These are phyloP conservation scores for Morus bassanus DNA, from an alignment of 2,797 vertebrate species.

Conservation along the genomic window DNA sequence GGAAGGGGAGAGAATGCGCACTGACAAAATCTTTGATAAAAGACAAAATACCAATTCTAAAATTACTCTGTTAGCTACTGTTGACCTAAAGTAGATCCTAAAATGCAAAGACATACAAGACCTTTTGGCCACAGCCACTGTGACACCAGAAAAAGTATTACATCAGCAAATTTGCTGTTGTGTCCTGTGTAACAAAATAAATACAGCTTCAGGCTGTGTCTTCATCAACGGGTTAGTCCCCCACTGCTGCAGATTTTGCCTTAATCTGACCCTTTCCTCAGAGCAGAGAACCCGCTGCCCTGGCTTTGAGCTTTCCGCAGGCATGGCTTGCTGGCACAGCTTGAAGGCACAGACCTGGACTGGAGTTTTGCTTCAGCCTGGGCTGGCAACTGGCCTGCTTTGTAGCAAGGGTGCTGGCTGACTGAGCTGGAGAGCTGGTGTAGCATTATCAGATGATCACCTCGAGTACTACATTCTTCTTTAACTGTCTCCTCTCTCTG, in stretches of 20 bases:
- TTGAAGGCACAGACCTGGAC: not conserved
- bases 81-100: not conserved
- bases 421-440: not conserved
- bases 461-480: fast-evolving
- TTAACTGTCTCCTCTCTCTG: not conserved
- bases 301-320: not conserved
- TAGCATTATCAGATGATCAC: fast-evolving
- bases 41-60: not conserved
- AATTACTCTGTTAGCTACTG: not conserved
- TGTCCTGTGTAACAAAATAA: not conserved
- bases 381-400: not conserved
- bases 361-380: not conserved
- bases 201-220: not conserved
- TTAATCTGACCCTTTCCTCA: not conserved
- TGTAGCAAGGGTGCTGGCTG: not conserved
- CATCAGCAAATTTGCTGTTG: not conserved
- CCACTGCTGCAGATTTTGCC: not conserved
- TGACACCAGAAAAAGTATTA: not conserved
- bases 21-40: not conserved
- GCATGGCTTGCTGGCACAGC: not conserved
- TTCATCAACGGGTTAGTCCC: not conserved
- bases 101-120: not conserved
- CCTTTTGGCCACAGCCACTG: not conserved
- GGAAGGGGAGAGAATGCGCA: not conserved
- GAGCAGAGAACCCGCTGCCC: not conserved